Base-by-base conservation (phyloP, 2,888 invertebrate genomes). In the Apomyelois bistriatella region DNA sequence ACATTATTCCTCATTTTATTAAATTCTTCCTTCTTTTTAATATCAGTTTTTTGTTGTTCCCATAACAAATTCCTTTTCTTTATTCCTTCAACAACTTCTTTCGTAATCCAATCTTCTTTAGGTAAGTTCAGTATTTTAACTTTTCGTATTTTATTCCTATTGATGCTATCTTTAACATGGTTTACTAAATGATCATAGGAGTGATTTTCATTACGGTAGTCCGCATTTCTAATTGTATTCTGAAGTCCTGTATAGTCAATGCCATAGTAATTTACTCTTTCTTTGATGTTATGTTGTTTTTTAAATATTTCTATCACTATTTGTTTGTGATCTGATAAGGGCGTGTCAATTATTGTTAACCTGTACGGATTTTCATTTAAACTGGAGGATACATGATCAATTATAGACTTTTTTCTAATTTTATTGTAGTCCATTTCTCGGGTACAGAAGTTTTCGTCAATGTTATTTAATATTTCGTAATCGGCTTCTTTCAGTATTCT, bases 201-300 rank as follows among this genome's bases (percentile, higher is more conserved):
- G 46, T 46, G 46, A 46, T 46, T 46, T 46, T 46, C 46, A 46
- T 46, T 46, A 46, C 1, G 13, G 46, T 46, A 46, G 46, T 32
- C 28, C 4, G 30, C 6, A 30, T 28, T 12, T 32, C 9, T 28
- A 13, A 30, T 1, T 30, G 30, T 13, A 5, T 46, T 15, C 4
- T 41, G 46, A 5, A 46, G 30, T 2, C 30, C 28, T 46, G 10
- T 10, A 32, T 46, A 46, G 8, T 28, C 30, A 12, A 41, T 8
- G 6, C 5, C 41, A 13, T 6, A 41, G 16, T 43, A 43, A 6
- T 12, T 43, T 28, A 28, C 43, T 28, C 12, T 43, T 43, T 43
- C 28, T 10, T 43, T 43, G 22, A 28, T 1, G 10, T 3, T 22
- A 15, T 43, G 43, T 8, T 43, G 7, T 43, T 43, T 28, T 16